A percentile compares a stretch with the other conserved stretches of the same genome.
Evolutionary conservation across 2,797 vertebrate genomes (phyloP).

Genomic region (Apodemus agrarius): DNA sequence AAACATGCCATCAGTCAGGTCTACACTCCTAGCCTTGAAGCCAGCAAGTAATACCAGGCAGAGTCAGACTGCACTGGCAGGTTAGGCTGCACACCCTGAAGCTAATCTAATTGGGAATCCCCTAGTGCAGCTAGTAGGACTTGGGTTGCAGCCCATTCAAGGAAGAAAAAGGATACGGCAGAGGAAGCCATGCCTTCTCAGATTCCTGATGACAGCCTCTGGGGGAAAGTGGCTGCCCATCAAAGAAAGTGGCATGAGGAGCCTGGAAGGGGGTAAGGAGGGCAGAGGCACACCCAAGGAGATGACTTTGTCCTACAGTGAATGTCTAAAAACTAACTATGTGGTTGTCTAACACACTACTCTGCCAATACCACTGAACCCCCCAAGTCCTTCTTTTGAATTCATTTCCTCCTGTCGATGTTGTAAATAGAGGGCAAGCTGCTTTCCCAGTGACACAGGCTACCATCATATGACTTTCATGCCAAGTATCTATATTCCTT

Average conservation of each 20-base stretch:
- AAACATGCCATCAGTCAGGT: not conserved
- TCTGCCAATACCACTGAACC: conserved; percentile 66
- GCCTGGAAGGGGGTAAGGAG: not conserved
- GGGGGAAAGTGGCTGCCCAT: conserved; percentile 61
- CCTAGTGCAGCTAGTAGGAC: not conserved
- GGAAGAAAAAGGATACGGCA: not conserved
- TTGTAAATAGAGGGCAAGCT: conserved; percentile 74
- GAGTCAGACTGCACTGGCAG: not conserved
- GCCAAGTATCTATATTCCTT: conserved; percentile 82
- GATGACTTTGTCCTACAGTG: conserved; percentile 72
- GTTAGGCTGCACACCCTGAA: not conserved
- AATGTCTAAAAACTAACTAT: conserved; percentile 79
- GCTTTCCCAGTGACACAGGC: conserved; percentile 74
- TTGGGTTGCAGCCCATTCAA: not conserved
- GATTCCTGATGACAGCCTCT: conserved; percentile 49
- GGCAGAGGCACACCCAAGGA: not conserved
- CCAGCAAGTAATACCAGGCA: not conserved
- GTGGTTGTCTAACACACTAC: conserved; percentile 81
- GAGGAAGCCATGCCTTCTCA: not conserved
- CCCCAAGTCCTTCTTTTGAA: conserved; percentile 74
- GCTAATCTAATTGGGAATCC: not conserved
- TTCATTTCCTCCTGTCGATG: conserved; percentile 70
- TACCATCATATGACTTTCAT: conserved; percentile 80
- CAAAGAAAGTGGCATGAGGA: conserved; percentile 64
- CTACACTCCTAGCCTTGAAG: conserved; percentile 19